Evolutionary conservation across 2,888 invertebrate genomes (phyloP).

Genomic region (Microctonus brassicae): DNA sequence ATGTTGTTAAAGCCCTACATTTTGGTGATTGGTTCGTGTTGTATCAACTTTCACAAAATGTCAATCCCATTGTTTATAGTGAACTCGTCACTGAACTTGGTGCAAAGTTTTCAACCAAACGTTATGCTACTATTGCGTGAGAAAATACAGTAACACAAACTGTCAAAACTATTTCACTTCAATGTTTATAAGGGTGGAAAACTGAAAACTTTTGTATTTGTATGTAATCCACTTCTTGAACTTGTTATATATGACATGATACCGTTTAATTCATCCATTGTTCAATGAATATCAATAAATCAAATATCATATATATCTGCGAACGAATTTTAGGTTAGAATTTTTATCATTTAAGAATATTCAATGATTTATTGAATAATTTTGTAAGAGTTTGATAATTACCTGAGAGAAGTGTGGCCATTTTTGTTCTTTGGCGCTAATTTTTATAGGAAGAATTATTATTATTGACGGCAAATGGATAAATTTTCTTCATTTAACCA

Average conservation of each 20-base stretch:
- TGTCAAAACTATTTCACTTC: not conserved
- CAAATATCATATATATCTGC: too few species aligned
- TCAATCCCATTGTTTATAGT: slow-evolving; percentile 78
- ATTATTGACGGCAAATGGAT: too few species aligned
- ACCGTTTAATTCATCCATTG: not conserved
- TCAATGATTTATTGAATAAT: too few species aligned
- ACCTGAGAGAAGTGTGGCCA: too few species aligned
- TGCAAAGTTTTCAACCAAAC: slow-evolving; percentile 41
- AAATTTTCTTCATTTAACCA: too few species aligned
- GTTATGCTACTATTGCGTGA: slow-evolving; percentile 27
- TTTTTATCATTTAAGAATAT: too few species aligned
- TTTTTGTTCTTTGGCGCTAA: too few species aligned
- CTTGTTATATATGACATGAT: not conserved
- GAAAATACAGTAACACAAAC: not conserved
- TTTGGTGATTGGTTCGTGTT: slow-evolving; percentile 86
- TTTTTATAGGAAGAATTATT: too few species aligned
- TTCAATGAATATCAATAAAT: not conserved
- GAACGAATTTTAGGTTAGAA: too few species aligned
- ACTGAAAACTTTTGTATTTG: not conserved
- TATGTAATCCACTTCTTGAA: not conserved
- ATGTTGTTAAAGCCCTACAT: slow-evolving; percentile 72
- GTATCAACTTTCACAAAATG: slow-evolving; percentile 81
- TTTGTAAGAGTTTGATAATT: too few species aligned
- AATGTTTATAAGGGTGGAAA: not conserved
- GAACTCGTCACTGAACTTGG: slow-evolving; percentile 75